Base-by-base conservation (phyloP, 2,888 invertebrate species). In the Cantharis lateralis region DNA sequence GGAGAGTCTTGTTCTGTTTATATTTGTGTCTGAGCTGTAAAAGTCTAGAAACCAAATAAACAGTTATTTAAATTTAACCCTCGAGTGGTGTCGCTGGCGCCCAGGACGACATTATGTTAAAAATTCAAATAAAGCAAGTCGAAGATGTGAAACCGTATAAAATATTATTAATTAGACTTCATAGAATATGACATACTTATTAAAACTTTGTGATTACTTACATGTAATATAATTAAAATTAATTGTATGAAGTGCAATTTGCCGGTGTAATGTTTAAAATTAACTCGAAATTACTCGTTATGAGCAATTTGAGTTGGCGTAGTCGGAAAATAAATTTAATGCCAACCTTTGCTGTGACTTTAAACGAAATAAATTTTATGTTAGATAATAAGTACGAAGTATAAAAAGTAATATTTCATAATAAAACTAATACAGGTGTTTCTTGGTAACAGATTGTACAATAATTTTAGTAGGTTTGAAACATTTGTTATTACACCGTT, bases 401-500 rank as follows among this genome's bases (percentile, higher is more conserved):
- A 66, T 48, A 66, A 24, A 15, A 66, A 66, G 64, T 66, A 66
- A 66, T 66, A 66, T n/a, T 66, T 66, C 24, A 66, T 24, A 66
- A 66, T 66, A 66, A 66, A 18, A 66, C 18, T 66, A 66, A 71
- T 74, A 77, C 77, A 77, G 77, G 77, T 77, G 77, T 71, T 71
- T 68, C 32, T 71, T 61, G 70, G 61, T 24, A 62, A 20, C 69
- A 71, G 71, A 68, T 77, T 74, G 71, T 32, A 69, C 66, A 66
- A 77, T 74, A 74, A 77, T 77, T 77, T 70, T 74, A 62, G 71
- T 71, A 64, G 62, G 71, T 71, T 74, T 66, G 63, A 71, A 28
- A 68, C 70, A 77, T 68, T 69, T 72, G 71, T 75, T 76, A 74
- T 70, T 76, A 76, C 76, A 71, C 64, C 69, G 71, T 71, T 76